Evolutionary conservation across 2,888 invertebrate species (phyloP).

Genomic region (Stictocephala bisonia): DNA sequence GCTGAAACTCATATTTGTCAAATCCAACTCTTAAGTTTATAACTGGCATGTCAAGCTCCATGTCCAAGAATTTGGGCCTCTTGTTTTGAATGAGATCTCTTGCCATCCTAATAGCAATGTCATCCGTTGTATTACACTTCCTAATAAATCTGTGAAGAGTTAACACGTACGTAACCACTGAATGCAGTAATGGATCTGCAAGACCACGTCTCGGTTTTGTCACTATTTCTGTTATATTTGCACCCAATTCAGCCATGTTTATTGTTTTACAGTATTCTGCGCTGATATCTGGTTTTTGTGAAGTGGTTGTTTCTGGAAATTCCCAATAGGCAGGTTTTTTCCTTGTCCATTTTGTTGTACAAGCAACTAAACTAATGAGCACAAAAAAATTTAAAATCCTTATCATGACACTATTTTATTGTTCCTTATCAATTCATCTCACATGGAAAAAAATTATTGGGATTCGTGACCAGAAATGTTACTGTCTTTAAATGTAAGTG

Average conservation of each 20-base stretch:
- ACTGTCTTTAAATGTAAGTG: too few species aligned
- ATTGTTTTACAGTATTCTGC: constrained; percentile 18
- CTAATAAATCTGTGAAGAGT: constrained; percentile 26
- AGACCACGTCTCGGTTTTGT: neutral
- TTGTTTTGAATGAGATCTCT: neutral
- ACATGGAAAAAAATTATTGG: too few species aligned
- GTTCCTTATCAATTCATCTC: too few species aligned
- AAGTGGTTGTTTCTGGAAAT: neutral
- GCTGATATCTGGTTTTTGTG: constrained; percentile 9
- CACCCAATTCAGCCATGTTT: constrained; percentile 4
- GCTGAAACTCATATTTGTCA: constrained; percentile 35
- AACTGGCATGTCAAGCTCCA: neutral
- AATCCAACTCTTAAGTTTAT: constrained; percentile 25
- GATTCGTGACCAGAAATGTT: too few species aligned
- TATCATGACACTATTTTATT: too few species aligned
- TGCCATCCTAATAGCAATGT: constrained; percentile 22
- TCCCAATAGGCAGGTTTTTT: constrained; percentile 29
- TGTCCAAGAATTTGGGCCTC: constrained; percentile 3
- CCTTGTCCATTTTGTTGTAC: constrained; percentile 10
- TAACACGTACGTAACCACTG: neutral
- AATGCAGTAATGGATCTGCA: neutral
- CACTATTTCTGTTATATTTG: neutral
- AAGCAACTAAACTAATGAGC: neutral
- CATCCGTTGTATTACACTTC: constrained; percentile 21
- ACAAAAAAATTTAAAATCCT: neutral